Base-by-base conservation (phyloP, 2,888 invertebrate genomes). In the Spatulosminthurus flaviceps region DNA sequence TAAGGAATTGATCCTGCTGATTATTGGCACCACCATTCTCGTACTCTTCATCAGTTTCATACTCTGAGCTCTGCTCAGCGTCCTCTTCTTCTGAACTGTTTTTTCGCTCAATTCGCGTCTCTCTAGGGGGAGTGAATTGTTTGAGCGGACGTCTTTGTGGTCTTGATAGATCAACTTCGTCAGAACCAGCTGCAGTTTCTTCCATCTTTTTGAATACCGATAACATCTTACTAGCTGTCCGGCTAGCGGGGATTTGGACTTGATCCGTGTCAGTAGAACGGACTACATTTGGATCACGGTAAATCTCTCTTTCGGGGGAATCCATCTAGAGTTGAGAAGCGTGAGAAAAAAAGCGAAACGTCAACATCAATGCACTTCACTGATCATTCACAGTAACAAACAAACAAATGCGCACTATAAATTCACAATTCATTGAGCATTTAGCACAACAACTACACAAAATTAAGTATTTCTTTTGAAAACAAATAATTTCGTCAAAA, bases 61-160 rank as follows among this genome's bases (percentile, higher is more conserved):
- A 88, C 74, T 89, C 90, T 29, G 90, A 89, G 26, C 87, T 86
- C 42, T 86, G 86, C 1, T 87, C 86, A 16, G 86, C 86, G 22
- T 87, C 87, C 42, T 87, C 87, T 29, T 88, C 87, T n/a, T 86
- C 88, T 60, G 88, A 88, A 66, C 88, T 88, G 41, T 88, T 88
- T 41, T 70, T 74, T 16, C 78, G 28, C 22, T 75, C 51, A 11
- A 79, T 67, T 43, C 80, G 72, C 22, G 89, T 90, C 84, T 94
- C 94, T 21, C 94, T 94, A 0, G 96, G 96, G 0, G 96, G 96
- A 0, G 96, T 96, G 88, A 96, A 96, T 80, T 95, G 90, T 88
- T 95, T 96, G 81, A 96, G 88, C 0, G 96, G 95, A 87, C 83
- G 72, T 29, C 79, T 79, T 28, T 67, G 76, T 7, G 78, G 66